Evolutionary conservation across 2,113 vertebrate species (phyloP), one percentile per base, ranked within the genome.

Genomic region (Lasiurus cinereus): DNA sequence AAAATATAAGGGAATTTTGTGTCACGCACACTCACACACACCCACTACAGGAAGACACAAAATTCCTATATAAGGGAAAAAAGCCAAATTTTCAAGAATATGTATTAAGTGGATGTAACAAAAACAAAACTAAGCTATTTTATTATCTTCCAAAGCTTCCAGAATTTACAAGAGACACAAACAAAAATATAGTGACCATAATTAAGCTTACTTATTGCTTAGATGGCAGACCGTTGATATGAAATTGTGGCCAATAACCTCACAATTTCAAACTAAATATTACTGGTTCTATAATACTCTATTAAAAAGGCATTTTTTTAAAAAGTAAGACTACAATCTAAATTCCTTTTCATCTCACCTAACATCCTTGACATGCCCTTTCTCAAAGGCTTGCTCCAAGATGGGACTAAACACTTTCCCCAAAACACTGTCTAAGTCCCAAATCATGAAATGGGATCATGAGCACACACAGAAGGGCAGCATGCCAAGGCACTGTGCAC

Each of bases 81-180:
- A 85, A 59, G 19, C 1, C 70, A 83, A 79, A 33, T 79, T 64
- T 86, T 87, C 88, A 83, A 96, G 62, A 21, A 36, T 64, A 59
- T 90, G 24, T 72, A 83, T 50, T 66, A 90, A 84, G 73, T 2
- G 1, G 3, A 83, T 2, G 7, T 5, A 84, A 33, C 46, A 90
- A 48, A 43, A 91, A 48, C 77, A 86, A n/a, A 70, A 46, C 24
- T 6, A 31, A n/a, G 54, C 52, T 29, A 46, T n/a, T 76, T 74
- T 36, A 22, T 13, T 2, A 80, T 73, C 83, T 91, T 70, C 73
- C 59, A 92, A 27, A 54, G 80, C 31, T 77, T 86, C 22, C 10
- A 80, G 36, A 76, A 84, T 73, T 91, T 56, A 48, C 4, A 56
- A 59, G 6, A 84, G 22, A 93, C 31, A 46, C 19, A 62, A 43